Evolutionary conservation across 2,888 invertebrate genomes (phyloP).

Genomic region (Cerastoderma edule): DNA sequence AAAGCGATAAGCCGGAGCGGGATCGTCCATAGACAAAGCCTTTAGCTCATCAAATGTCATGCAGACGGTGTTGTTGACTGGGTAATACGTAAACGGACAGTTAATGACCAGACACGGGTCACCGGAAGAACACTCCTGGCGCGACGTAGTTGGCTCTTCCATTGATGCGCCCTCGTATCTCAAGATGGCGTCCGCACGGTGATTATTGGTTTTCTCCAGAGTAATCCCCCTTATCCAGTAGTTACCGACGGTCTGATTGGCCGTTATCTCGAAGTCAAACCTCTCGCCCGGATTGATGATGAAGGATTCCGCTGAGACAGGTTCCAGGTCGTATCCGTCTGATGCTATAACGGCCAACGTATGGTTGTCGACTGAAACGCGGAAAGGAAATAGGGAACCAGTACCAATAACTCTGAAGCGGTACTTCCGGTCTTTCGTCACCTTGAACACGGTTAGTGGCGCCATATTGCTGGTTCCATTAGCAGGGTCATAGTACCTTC

Average conservation of each 20-base stretch:
- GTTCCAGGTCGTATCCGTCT: constrained; percentile 68
- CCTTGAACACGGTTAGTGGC: too few relatives aligned
- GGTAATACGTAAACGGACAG: too few relatives aligned
- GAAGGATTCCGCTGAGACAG: constrained; percentile 62
- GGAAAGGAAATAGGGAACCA: too few relatives aligned
- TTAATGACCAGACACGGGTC: too few relatives aligned
- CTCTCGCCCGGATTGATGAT: constrained; percentile 72
- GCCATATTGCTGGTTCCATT: too few relatives aligned
- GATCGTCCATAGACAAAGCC: constrained; percentile 44
- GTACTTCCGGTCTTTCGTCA: too few relatives aligned
- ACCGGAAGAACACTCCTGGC: constrained; percentile 53
- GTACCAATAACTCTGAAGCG: too few relatives aligned
- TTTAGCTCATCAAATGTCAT: too few relatives aligned
- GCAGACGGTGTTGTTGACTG: too few relatives aligned
- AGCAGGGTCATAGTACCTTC: too few relatives aligned
- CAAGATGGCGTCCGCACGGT: constrained; percentile 65
- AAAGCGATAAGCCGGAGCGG: constrained; percentile 45
- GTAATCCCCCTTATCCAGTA: constrained; percentile 75
- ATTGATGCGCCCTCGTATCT: constrained; percentile 58
- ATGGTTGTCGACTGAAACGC: too few relatives aligned
- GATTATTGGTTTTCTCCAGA: constrained; percentile 49
- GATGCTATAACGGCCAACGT: too few relatives aligned
- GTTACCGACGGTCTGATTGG: constrained; percentile 62
- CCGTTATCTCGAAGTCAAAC: constrained; percentile 71
- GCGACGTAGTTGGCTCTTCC: constrained; percentile 49